Evolutionary conservation across 2,797 vertebrate genomes (phyloP).

Genomic region (Phrynocephalus guinanensis): DNA sequence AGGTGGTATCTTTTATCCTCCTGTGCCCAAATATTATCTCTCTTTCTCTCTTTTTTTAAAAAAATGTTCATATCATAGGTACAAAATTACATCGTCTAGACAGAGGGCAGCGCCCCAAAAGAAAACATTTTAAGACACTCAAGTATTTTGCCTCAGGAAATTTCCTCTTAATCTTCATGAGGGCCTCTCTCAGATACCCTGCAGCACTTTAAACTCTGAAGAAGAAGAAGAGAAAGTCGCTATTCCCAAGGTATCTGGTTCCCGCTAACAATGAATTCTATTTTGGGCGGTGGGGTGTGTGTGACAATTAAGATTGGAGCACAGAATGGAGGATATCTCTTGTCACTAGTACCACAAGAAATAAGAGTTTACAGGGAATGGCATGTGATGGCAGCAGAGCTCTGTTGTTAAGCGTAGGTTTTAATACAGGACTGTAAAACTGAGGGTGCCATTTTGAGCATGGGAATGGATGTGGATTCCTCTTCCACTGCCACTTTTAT

Average conservation of each 20-base stretch:
- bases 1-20: neutral
- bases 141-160: conserved; percentile 83
- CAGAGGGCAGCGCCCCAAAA: conserved; percentile 47
- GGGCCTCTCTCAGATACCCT: conserved; percentile 52
- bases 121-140: conserved; percentile 79
- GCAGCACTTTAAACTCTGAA: conserved; percentile 21
- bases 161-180: conserved; percentile 67
- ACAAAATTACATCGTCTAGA: neutral
- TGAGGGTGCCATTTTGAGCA: neutral
- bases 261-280: conserved; percentile 30
- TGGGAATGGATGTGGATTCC: too few relatives aligned
- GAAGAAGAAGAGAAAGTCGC: conserved; percentile 24
- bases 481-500: neutral
- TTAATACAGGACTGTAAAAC: too few relatives aligned
- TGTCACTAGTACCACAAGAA: conserved; percentile 25
- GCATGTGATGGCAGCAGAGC: neutral
- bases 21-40: neutral
- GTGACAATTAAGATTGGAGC: conserved; percentile 10
- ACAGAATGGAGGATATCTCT: conserved; percentile 31
- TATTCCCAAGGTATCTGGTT: conserved; percentile 62
- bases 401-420: neutral
- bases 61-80: conserved; percentile 25
- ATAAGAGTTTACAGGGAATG: neutral
- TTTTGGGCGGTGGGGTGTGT: too few relatives aligned
- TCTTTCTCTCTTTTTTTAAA: conserved; percentile 22